Conservation (phyloP, 2,888 invertebrate species). For the Metacarcinus magister region DNA sequence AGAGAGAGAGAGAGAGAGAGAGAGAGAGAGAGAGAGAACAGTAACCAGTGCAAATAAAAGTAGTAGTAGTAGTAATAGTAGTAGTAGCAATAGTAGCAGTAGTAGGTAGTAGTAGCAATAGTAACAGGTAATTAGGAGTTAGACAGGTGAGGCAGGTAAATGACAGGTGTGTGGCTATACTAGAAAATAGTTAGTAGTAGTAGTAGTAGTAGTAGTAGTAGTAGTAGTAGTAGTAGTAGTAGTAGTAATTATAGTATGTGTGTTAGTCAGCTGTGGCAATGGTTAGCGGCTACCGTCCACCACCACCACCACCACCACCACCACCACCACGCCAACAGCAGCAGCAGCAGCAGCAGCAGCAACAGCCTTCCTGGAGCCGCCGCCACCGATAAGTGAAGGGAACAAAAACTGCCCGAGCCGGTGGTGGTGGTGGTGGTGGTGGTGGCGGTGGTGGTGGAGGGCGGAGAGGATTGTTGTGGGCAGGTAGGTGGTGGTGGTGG, state of each 20-base stretch:
- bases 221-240: slow-evolving; percentile 53
- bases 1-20: too few species aligned
- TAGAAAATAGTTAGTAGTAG: not conserved
- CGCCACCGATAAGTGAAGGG: not conserved
- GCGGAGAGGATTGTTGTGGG: not conserved
- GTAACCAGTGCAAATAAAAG: not conserved
- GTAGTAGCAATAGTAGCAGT: not conserved
- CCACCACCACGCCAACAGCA: not conserved
- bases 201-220: slow-evolving; percentile 48
- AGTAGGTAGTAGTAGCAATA: not conserved
- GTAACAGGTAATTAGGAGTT: not conserved
- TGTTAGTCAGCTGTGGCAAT: too few species aligned
- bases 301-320: too few species aligned
- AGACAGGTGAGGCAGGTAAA: not conserved
- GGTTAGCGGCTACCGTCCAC: too few species aligned
- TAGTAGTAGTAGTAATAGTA: not conserved
- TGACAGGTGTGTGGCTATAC: not conserved
- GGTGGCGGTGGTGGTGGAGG: not conserved
- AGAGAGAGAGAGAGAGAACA: not conserved
- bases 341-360: not conserved
- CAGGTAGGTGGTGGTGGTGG: too few species aligned
- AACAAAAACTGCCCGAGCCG: not conserved
- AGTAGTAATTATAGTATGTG: too few species aligned
- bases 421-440: not conserved
- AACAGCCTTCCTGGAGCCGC: not conserved